Evolutionary conservation across 2,113 vertebrate genomes (phyloP).

Genomic region (Melospiza georgiana): DNA sequence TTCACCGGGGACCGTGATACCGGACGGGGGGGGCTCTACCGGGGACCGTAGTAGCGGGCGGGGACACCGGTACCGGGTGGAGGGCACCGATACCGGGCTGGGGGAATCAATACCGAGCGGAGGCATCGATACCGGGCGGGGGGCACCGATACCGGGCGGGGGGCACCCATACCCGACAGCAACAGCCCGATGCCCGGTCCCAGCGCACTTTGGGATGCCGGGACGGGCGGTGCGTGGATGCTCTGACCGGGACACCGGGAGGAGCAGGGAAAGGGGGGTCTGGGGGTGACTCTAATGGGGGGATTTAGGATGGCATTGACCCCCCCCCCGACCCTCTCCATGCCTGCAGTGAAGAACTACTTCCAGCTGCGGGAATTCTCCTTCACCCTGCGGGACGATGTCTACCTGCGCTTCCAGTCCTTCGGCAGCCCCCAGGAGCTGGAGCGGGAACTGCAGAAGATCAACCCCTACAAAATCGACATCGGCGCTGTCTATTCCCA

Average conservation of each 20-base stretch:
- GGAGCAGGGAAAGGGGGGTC: not conserved
- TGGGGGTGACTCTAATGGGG: not conserved
- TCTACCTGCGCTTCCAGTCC: conserved; percentile 94
- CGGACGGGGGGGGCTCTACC: too few relatives aligned
- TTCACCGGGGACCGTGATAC: too few relatives aligned
- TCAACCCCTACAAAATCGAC: conserved; percentile 94
- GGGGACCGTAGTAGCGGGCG: too few relatives aligned
- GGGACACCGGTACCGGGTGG: too few relatives aligned
- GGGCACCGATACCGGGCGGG: not conserved
- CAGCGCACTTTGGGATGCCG: not conserved
- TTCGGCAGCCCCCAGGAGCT: conserved; percentile 87
- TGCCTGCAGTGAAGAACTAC: conserved; percentile 83
- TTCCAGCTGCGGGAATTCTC: conserved; percentile 96
- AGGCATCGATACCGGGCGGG: accelerated
- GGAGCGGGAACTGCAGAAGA: conserved; percentile 95
- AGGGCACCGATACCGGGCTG: too few relatives aligned
- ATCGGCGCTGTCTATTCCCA: conserved; percentile 94
- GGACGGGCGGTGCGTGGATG: not conserved
- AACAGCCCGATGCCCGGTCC: not conserved
- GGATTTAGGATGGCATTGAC: not conserved
- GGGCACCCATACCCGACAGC: not conserved
- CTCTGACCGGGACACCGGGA: not conserved
- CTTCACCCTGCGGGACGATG: conserved; percentile 94
- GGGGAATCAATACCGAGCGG: not conserved
- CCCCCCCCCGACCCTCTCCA: not conserved